Base-by-base conservation (phyloP, 2,888 invertebrate genomes). In the Dyspetes luteomarginatus region DNA sequence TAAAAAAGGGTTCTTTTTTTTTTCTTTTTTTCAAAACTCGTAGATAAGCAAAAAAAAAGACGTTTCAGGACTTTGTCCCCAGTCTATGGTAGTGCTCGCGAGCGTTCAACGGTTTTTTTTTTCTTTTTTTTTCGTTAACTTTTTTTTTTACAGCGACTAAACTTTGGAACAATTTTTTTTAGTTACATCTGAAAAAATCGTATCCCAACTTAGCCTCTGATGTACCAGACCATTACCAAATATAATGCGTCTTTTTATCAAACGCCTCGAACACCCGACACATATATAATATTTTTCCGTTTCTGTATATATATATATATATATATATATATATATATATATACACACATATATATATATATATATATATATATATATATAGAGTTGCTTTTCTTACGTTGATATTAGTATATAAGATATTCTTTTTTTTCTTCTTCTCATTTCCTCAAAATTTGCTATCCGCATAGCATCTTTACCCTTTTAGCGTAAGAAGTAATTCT, bases 361-460 rank as follows among this genome's bases (percentile, higher is more conserved):
- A 78, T 84, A 82, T 85, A 83, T n/a, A n/a, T 74, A 68, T 52
- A 67, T 78, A 55, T 60, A 26, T 78, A 78, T 84, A 82, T 85
- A 83, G 65, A 81, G 83, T 84, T 81, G 74, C 64, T 81, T 84
- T 80, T 64, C 81, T 82, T 82, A 72, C 79, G 69, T 83, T 83
- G 85, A 85, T 88, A 86, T 85, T 83, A 85, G 83, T 87, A 84
- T 86, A 86, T 85, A 85, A 88, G 85, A 86, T 86, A 85, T 84
- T 85, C 82, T 83, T 75, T 85, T 83, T 81, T 82, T 83, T 62
- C 36, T 58, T 48, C 24, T 52, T 41, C 41, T 52, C 48, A 36
- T 58, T 28, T 78, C 58, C 28, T 52, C 67, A 50, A 69, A 81
- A 60, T 81, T 78, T 82, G 74, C 83, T 76, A 83, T 82, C 81